Evolutionary conservation across 2,797 vertebrate genomes (phyloP).

Genomic region (Malacoctenus gilli): DNA sequence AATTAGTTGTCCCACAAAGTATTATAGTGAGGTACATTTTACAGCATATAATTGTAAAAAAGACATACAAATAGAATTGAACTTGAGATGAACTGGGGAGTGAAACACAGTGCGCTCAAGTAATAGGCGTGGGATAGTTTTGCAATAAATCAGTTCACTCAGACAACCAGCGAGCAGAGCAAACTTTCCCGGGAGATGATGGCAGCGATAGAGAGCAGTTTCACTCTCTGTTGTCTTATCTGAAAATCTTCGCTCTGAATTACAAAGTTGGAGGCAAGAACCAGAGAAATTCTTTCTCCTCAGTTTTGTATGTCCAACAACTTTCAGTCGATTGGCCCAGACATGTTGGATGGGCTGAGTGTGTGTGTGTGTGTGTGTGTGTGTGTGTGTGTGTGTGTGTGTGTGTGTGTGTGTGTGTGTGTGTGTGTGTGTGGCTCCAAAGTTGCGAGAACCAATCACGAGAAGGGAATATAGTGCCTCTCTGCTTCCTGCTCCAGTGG

Average conservation of each 20-base stretch:
- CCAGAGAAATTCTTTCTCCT: conserved; percentile 29
- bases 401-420: not conserved
- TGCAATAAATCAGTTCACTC: conserved; percentile 6
- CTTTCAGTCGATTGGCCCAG: conserved; percentile 32
- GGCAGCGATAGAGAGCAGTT: conserved; percentile 14
- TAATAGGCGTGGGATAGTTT: too few relatives aligned
- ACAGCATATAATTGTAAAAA: not conserved
- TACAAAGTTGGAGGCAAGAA: conserved; percentile 54
- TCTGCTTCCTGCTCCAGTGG: conserved; percentile 64
- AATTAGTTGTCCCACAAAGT: not conserved
- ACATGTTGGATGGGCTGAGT: conserved; percentile 16
- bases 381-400: not conserved
- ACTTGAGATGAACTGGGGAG: not conserved
- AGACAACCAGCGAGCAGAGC: conserved; percentile 17
- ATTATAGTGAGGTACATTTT: not conserved
- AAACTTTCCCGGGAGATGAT: conserved; percentile 8
- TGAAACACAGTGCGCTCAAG: not conserved
- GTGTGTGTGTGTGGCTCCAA: conserved; percentile 17
- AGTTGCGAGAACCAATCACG: conserved; percentile 63
- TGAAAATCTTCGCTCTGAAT: conserved; percentile 49
- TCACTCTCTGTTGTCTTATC: conserved; percentile 26
- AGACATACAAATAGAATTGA: not conserved
- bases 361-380: conserved; percentile 1
- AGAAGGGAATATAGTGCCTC: conserved; percentile 50
- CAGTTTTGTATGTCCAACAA: conserved; percentile 50